phyloP scores from a whole-genome alignment of 2,113 vertebrate species.

The Hypanus sabinus region DNA sequence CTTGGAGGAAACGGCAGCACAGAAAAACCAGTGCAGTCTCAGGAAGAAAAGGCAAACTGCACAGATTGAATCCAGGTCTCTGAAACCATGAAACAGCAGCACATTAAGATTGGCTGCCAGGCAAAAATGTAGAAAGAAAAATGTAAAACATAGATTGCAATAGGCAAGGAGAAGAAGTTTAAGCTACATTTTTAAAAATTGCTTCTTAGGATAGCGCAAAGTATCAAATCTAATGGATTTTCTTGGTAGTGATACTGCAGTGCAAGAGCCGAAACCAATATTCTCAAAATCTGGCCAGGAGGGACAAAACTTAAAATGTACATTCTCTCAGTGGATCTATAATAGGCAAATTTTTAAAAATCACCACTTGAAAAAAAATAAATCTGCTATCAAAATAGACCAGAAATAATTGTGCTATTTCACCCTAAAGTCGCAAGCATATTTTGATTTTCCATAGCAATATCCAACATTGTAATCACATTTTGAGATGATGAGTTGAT shows the following conservation, averaged over 20 bases:
- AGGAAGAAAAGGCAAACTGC: too few species aligned
- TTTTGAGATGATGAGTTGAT: neutral
- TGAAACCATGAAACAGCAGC: too few species aligned
- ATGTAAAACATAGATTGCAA: neutral
- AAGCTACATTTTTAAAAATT: too few species aligned
- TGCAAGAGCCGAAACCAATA: neutral
- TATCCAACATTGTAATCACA: neutral
- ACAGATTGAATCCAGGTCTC: too few species aligned
- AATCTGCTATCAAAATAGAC: neutral
- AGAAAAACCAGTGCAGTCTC: too few species aligned
- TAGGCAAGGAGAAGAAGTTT: neutral
- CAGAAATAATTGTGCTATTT: neutral
- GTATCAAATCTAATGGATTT: neutral
- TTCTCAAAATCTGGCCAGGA: neutral
- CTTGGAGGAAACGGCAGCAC: too few species aligned
- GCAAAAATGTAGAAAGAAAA: neutral
- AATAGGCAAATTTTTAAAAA: too few species aligned
- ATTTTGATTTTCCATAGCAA: neutral
- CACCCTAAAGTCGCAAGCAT: neutral
- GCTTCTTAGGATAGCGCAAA: neutral
- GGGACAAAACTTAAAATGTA: too few species aligned
- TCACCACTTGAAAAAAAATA: too few species aligned
- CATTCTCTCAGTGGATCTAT: too few species aligned
- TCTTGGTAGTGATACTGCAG: neutral
- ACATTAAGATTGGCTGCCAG: too few species aligned